phyloP scores from a whole-genome alignment of 2,113 vertebrate genomes.

The Albula glossodonta region DNA sequence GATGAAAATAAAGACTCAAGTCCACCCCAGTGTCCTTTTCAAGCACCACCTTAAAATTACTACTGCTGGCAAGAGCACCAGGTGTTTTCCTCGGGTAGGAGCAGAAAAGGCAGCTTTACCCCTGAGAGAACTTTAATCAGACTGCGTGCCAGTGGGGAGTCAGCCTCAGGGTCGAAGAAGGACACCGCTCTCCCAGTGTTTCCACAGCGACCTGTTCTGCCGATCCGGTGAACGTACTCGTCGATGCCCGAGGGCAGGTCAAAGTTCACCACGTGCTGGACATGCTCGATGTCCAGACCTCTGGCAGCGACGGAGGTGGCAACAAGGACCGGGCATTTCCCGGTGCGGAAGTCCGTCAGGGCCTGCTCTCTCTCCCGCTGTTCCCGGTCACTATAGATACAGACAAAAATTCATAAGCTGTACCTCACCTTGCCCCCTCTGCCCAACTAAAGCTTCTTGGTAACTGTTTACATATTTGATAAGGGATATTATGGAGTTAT shows the following conservation, averaged over 20 bases:
- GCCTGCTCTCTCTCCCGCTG: constrained; percentile 87
- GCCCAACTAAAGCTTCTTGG: not conserved
- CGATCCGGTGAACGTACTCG: constrained; percentile 93
- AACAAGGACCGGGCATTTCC: constrained; percentile 84
- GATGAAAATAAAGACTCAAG: too few species aligned
- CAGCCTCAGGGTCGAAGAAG: constrained; percentile 78
- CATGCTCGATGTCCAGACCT: constrained; percentile 90
- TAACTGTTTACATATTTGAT: not conserved
- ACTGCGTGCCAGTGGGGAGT: constrained; percentile 72
- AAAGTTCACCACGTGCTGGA: constrained; percentile 92
- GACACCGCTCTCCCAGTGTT: constrained; percentile 84
- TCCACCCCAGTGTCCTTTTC: too few species aligned
- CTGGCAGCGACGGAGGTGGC: constrained; percentile 93
- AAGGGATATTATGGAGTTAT: not conserved
- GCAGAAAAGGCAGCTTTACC: constrained; percentile 54
- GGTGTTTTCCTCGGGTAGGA: too few species aligned
- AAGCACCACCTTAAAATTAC: too few species aligned
- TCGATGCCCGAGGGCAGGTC: constrained; percentile 87
- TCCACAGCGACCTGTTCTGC: constrained; percentile 92
- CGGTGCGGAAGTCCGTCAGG: constrained; percentile 82
- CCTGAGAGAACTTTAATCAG: constrained; percentile 84
- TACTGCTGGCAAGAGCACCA: too few species aligned
- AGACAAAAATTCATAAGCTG: not conserved
- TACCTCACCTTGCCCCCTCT: too few species aligned
- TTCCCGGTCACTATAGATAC: constrained; percentile 78